Evolutionary conservation across 2,888 invertebrate genomes (phyloP), one percentile per base, ranked within the genome.

Genomic region (Loripinus fragilis): DNA sequence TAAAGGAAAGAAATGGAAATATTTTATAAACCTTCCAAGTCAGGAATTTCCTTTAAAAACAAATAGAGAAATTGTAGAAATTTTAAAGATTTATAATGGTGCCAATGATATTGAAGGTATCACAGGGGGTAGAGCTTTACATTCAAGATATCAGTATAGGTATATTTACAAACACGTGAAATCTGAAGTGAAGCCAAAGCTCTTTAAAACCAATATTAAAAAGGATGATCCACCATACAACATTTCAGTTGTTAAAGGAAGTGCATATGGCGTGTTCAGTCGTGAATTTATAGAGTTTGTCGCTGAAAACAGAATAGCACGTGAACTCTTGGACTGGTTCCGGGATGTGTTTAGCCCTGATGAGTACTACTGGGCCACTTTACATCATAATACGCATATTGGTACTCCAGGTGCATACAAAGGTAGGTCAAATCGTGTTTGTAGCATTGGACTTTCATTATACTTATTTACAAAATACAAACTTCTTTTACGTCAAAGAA

Each of bases 81-180:
- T 93, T 48, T 81, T 93, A 35, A 89, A 89, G 73, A 89, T 90
- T 41, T 92, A 92, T 80, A 93, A 93, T 76, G 93, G 93, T 30
- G 80, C 91, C 41, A 94, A 93, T 80, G 92, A 93, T 42, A 90
- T 93, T 15, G 93, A 93, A 82, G 92, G 93, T 0, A 86, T 93
- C 8, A 89, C 88, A 0, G 89, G 88, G 0, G 74, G 76, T 1
- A 74, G 90, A 12, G 85, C 89, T 72, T 55, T 90, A 38, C 55
- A 60, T 0, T 0, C 15, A 0, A 77, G 90, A n/a, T 88, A 78
- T 69, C 66, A 73, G 33, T 28, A 68, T 74, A 64, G 86, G 76
- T 52, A 80, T 72, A 15, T 81, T 80, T 71, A 84, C 74, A 71
- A 76, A 83, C 65, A 74, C 79, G 68, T 85, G 81, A 48, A 85